phyloP scores from a whole-genome alignment of 2,888 invertebrate species.

The Athrips mouffetella region DNA sequence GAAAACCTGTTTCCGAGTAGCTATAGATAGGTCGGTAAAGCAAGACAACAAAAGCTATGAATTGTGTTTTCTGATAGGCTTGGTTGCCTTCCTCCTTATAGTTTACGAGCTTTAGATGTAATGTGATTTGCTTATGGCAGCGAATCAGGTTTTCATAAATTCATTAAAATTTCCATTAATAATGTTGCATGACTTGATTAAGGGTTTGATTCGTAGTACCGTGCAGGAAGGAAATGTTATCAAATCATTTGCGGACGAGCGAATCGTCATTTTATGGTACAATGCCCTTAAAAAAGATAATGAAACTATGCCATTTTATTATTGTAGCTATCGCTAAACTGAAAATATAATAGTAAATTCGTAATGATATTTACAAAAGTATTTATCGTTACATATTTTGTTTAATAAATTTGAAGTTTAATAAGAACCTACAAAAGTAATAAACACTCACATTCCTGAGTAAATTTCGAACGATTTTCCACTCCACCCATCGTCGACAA shows the following conservation, averaged over 20 bases:
- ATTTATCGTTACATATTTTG: too few relatives aligned
- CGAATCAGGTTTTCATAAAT: too few relatives aligned
- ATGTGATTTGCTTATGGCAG: too few relatives aligned
- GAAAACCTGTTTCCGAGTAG: conserved; percentile 53
- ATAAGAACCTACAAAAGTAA: neutral
- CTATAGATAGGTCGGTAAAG: conserved; percentile 25
- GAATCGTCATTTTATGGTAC: conserved; percentile 46
- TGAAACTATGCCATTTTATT: too few relatives aligned
- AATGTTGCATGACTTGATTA: too few relatives aligned
- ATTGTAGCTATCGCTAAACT: too few relatives aligned
- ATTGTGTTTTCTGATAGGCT: conserved; percentile 33
- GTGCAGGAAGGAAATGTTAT: conserved; percentile 54
- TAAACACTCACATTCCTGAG: conserved; percentile 29
- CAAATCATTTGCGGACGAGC: conserved; percentile 45
- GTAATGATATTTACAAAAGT: too few relatives aligned
- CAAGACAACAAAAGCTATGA: conserved; percentile 44
- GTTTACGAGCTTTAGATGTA: conserved; percentile 20
- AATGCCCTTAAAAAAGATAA: conserved; percentile 60
- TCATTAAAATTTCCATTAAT: too few relatives aligned
- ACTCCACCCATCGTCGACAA: conserved; percentile 29
- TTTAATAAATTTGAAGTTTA: too few relatives aligned
- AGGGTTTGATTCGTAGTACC: too few relatives aligned
- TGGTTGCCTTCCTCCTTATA: conserved; percentile 25
- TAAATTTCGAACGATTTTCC: conserved; percentile 32
- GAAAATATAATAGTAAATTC: too few relatives aligned